phyloP scores from a whole-genome alignment of 2,888 invertebrate genomes.

The Merodon equestris region DNA sequence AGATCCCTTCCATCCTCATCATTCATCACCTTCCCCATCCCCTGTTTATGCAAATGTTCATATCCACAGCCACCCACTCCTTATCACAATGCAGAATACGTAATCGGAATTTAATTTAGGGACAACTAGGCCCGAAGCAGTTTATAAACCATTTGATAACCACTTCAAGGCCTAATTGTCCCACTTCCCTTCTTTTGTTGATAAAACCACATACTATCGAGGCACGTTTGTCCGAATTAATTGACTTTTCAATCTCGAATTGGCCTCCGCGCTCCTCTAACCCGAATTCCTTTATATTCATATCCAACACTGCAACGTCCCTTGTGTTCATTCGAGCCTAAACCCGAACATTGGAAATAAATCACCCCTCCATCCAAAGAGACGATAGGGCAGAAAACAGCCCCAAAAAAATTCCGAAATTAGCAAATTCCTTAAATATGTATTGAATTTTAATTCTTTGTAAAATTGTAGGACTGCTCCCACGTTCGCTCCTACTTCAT shows the following conservation, averaged over 20 bases:
- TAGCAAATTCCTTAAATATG: conserved; percentile 31
- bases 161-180: not conserved
- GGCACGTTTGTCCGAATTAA: conserved; percentile 38
- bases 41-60: too few relatives aligned
- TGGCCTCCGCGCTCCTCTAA: not conserved
- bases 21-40: too few relatives aligned
- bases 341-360: conserved; percentile 25
- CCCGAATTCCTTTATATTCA: conserved; percentile 12
- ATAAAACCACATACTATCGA: conserved; percentile 11
- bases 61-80: too few relatives aligned
- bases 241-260: conserved; percentile 36
- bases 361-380: conserved; percentile 19
- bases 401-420: conserved; percentile 15
- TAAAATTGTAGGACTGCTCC: conserved; percentile 13
- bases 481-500: conserved; percentile 1
- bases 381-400: not conserved
- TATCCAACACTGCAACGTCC: conserved; percentile 10
- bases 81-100: too few relatives aligned
- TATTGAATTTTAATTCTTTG: conserved; percentile 44
- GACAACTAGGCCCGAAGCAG: conserved; percentile 3
- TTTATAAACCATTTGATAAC: conserved; percentile 21
- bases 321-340: conserved; percentile 28
- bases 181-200: not conserved
- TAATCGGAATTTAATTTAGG: too few relatives aligned
- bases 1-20: too few relatives aligned